Evolutionary conservation across 2,888 invertebrate genomes (phyloP).

Genomic region (Gandaritis pyraliata): DNA sequence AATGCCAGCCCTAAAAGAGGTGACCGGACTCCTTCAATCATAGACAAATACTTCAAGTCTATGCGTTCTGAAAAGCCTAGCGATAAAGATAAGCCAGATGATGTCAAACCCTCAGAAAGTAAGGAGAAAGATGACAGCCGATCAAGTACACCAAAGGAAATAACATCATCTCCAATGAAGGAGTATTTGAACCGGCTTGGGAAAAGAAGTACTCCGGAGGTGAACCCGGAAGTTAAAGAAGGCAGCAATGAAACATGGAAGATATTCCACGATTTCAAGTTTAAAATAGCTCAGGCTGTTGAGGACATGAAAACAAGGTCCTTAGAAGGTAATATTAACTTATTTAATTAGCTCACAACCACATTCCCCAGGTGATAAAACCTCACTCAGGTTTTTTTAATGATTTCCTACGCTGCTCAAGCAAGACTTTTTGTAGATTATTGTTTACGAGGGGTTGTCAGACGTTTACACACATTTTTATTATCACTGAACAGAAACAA

Average conservation of each 20-base stretch:
- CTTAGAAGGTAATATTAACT: constrained; percentile 73
- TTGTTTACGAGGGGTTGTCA: no score
- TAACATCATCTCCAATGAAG: constrained; percentile 81
- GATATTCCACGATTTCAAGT: constrained; percentile 88
- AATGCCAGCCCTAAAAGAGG: constrained; percentile 75
- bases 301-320: constrained; percentile 90
- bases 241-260: constrained; percentile 87
- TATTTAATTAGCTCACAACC: no score
- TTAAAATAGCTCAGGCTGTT: constrained; percentile 90
- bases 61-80: constrained; percentile 65
- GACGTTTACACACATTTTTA: background rate
- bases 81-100: constrained; percentile 70
- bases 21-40: constrained; percentile 74
- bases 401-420: no score
- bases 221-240: constrained; percentile 70
- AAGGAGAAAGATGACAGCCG: constrained; percentile 62
- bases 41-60: constrained; percentile 81
- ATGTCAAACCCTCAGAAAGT: constrained; percentile 57
- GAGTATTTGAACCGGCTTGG: constrained; percentile 84
- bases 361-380: no score
- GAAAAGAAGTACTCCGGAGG: constrained; percentile 87
- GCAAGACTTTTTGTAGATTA: no score
- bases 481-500: constrained; percentile 58
- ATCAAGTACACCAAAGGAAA: constrained; percentile 62
- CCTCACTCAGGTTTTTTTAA: no score